These are phyloP conservation scores for Muscidifurax raptorellus DNA, from an alignment of 1,140 invertebrate genomes.

Conservation along the genomic window DNA sequence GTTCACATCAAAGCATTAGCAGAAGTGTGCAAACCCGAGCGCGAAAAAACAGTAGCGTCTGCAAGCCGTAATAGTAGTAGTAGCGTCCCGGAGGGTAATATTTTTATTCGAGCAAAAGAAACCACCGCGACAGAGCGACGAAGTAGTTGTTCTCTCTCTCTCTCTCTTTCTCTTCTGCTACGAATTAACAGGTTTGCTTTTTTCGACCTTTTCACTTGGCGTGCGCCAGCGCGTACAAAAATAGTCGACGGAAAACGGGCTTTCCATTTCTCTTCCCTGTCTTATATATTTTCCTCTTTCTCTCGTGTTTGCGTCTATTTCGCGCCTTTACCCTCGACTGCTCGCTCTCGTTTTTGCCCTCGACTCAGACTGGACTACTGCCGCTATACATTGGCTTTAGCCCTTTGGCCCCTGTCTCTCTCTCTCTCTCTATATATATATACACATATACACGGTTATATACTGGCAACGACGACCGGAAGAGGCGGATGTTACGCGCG, in stretches of 20 bases:
- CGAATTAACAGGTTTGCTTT: slow-evolving; percentile 19
- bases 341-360: not conserved
- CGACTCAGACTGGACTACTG: not conserved
- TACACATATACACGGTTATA: too few relatives aligned
- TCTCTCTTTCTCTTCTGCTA: not conserved
- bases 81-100: not conserved
- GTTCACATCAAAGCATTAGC: not conserved
- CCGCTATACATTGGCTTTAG: not conserved
- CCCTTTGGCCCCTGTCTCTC: not conserved
- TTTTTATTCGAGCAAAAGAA: not conserved
- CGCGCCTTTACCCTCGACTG: not conserved
- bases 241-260: not conserved
- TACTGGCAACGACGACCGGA: not conserved
- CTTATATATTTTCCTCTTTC: not conserved
- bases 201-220: slow-evolving; percentile 11
- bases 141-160: not conserved
- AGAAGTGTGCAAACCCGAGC: not conserved
- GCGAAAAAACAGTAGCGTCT: not conserved
- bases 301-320: not conserved
- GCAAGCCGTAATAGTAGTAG: not conserved
- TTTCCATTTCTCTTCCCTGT: slow-evolving; percentile 12
- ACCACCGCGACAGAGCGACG: not conserved
- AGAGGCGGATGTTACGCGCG: not conserved
- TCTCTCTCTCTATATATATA: too few relatives aligned
- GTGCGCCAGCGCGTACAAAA: not conserved